Evolutionary conservation across 2,888 invertebrate species (phyloP).

Genomic region (Morinoia aosen): DNA sequence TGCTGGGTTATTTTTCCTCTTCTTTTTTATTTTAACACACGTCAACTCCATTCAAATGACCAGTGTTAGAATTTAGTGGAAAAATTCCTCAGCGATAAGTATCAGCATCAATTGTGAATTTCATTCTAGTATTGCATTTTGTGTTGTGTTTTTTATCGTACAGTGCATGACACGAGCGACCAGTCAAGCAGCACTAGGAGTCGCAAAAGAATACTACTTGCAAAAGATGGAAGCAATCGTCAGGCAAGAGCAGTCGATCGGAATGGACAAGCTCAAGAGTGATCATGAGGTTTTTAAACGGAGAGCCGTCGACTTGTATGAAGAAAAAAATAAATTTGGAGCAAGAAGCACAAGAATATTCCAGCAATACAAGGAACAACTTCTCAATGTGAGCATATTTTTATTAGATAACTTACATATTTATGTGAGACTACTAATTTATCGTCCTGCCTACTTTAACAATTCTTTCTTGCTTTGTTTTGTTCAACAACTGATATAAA

Average conservation of each 20-base stretch:
- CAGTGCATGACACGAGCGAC: not conserved
- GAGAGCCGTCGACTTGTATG: not conserved
- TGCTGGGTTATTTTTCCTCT: too few relatives aligned
- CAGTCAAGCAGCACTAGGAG: not conserved
- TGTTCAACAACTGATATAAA: too few relatives aligned
- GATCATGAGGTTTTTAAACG: not conserved
- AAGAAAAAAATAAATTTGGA: not conserved
- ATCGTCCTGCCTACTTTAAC: too few relatives aligned
- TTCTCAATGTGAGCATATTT: not conserved
- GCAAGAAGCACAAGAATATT: not conserved
- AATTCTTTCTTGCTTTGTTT: too few relatives aligned
- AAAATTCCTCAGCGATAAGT: too few relatives aligned
- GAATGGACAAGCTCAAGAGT: not conserved
- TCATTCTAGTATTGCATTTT: too few relatives aligned
- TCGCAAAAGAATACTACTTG: not conserved
- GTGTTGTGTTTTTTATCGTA: not conserved
- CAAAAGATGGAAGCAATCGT: not conserved
- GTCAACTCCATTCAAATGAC: too few relatives aligned
- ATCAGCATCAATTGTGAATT: too few relatives aligned
- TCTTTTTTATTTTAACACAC: too few relatives aligned
- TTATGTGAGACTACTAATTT: too few relatives aligned
- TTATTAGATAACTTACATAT: not conserved
- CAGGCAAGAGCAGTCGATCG: not conserved
- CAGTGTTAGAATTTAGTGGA: too few relatives aligned
- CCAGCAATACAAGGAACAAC: not conserved